These are phyloP conservation scores for Helostoma temminkii DNA, from an alignment of 2,797 vertebrate genomes.

Conservation along the genomic window DNA sequence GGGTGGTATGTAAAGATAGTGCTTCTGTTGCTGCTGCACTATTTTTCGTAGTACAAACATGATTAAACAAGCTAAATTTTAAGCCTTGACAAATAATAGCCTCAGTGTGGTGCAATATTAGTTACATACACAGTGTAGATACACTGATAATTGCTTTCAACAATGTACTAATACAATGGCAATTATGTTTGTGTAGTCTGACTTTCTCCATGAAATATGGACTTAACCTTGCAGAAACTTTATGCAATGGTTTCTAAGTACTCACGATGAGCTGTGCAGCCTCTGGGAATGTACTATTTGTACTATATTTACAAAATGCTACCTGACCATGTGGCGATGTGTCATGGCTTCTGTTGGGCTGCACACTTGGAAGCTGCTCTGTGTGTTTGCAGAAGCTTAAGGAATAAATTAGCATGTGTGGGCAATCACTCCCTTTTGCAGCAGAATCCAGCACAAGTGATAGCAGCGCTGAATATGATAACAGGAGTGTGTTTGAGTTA, in stretches of 20 bases:
- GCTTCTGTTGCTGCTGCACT: too few relatives aligned
- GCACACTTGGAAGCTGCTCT: constrained; percentile 77
- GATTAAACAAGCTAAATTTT: too few relatives aligned
- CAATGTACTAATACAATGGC: neutral
- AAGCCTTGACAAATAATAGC: neutral
- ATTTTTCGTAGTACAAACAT: neutral
- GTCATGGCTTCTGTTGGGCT: constrained; percentile 86
- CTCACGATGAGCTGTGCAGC: constrained; percentile 4
- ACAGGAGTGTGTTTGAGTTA: constrained; percentile 21
- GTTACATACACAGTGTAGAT: too few relatives aligned
- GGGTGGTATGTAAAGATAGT: neutral
- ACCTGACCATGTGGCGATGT: constrained; percentile 86
- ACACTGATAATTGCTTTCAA: neutral
- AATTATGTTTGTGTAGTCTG: neutral
- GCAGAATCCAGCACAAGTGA: constrained; percentile 56
- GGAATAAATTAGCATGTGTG: constrained; percentile 87
- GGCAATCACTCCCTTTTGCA: constrained; percentile 71
- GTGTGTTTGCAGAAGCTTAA: constrained; percentile 80
- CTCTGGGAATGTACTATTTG: constrained; percentile 32
- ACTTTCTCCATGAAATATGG: neutral
- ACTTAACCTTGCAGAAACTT: neutral
- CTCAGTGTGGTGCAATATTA: too few relatives aligned
- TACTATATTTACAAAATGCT: constrained; percentile 78
- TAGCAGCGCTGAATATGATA: constrained; percentile 34
- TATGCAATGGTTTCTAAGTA: constrained; percentile 1